These are phyloP conservation scores for Ctenicera cuprea DNA, from an alignment of 2,888 invertebrate genomes.

Conservation along the genomic window DNA sequence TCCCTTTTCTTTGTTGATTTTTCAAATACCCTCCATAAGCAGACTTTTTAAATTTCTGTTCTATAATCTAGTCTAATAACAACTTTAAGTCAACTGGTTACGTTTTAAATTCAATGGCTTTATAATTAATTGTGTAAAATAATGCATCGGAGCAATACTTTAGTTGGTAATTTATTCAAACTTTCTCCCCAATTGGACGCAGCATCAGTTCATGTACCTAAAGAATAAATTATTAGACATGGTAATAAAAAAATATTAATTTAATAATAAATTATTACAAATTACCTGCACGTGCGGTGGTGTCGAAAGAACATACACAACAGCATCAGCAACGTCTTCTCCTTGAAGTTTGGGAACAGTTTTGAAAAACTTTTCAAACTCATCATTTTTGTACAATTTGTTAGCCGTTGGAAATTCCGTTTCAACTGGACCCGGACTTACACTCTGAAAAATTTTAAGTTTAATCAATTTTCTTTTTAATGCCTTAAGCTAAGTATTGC, in stretches of 20 bases:
- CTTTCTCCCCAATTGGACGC: slow-evolving; percentile 44
- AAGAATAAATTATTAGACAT: neutral
- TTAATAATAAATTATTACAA: no score
- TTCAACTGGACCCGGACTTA: slow-evolving; percentile 53
- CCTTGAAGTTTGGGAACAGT: slow-evolving; percentile 41
- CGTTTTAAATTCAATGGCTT: no score
- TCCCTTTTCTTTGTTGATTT: no score
- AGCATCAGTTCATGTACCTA: slow-evolving; percentile 47
- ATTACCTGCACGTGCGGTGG: slow-evolving; percentile 50
- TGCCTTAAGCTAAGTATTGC: neutral
- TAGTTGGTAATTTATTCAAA: neutral
- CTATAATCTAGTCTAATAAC: no score
- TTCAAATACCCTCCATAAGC: no score
- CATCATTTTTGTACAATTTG: slow-evolving; percentile 10
- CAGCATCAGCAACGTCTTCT: slow-evolving; percentile 51
- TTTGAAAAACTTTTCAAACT: slow-evolving; percentile 28
- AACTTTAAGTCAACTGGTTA: no score
- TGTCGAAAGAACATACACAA: slow-evolving; percentile 49
- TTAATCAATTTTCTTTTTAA: no score
- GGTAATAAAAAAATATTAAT: neutral
- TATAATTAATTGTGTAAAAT: no score
- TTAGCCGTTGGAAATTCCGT: slow-evolving; percentile 43
- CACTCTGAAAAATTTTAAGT: slow-evolving; percentile 44
- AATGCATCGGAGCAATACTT: no score
- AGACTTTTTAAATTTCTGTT: no score